These are phyloP conservation scores for Isurus oxyrinchus DNA, from an alignment of 2,113 vertebrate genomes.

Conservation along the genomic window DNA sequence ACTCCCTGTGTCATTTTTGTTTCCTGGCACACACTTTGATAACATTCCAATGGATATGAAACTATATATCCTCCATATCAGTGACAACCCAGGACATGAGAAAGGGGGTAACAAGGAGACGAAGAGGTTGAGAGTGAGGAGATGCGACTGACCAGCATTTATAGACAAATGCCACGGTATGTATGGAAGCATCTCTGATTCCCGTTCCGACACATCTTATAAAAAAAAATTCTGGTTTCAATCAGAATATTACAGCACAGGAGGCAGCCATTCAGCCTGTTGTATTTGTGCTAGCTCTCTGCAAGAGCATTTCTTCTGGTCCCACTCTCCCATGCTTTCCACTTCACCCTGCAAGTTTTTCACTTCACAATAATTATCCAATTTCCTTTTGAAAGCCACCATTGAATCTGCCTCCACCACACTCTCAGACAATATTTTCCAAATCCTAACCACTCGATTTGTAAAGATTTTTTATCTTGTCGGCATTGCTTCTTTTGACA, in stretches of 20 bases:
- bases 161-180: not conserved
- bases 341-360: not conserved
- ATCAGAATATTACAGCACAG: not conserved
- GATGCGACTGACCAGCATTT: not conserved
- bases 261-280: not conserved
- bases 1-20: not conserved
- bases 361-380: not conserved
- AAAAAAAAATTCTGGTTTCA: not conserved
- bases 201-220: not conserved
- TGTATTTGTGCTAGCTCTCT: not conserved
- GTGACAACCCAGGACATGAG: not conserved
- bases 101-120: not conserved
- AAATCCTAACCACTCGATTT: too few species aligned
- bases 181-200: not conserved
- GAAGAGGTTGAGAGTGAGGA: not conserved
- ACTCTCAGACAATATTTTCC: not conserved
- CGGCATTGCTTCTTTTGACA: too few species aligned
- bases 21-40: not conserved
- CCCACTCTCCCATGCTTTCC: not conserved
- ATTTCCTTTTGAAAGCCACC: not conserved
- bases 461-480: too few species aligned
- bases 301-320: not conserved
- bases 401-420: not conserved
- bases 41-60: not conserved
- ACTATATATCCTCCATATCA: not conserved